Conservation (phyloP, 2,888 invertebrate species). For the Tridacna gigas region DNA sequence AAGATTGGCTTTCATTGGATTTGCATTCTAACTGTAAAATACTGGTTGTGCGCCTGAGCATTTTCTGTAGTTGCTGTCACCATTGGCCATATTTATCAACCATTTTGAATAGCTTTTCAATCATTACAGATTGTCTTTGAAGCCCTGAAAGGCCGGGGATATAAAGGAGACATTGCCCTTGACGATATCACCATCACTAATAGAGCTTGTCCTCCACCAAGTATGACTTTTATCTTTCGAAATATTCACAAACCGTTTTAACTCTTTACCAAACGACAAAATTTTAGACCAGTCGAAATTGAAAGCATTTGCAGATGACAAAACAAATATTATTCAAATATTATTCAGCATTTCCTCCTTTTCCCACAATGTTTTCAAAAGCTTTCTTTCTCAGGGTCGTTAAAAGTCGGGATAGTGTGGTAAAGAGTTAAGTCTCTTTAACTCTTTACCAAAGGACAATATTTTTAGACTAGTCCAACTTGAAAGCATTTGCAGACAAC, state of each 20-base stretch:
- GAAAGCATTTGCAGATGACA: background rate
- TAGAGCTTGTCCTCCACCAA: slow-evolving; percentile 68
- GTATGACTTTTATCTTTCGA: slow-evolving; percentile 28
- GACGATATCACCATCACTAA: slow-evolving; percentile 81
- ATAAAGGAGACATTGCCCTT: slow-evolving; percentile 81
- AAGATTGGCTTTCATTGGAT: too few species aligned
- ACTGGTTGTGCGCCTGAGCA: too few species aligned
- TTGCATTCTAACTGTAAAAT: too few species aligned
- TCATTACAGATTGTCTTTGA: slow-evolving; percentile 80
- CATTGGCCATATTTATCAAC: too few species aligned
- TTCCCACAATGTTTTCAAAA: slow-evolving; percentile 1
- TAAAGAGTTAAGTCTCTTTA: background rate
- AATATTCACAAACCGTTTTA: background rate
- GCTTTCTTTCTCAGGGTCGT: background rate
- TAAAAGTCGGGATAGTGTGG: background rate
- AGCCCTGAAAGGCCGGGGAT: slow-evolving; percentile 76
- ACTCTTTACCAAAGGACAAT: too few species aligned
- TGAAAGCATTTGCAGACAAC: too few species aligned
- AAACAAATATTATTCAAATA: background rate
- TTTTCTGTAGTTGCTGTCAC: too few species aligned
- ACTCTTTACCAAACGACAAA: background rate
- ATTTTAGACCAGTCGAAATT: too few species aligned
- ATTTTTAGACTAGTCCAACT: too few species aligned
- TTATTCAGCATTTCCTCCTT: slow-evolving; percentile 1
- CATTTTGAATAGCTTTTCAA: too few species aligned